Evolutionary conservation across 2,888 invertebrate genomes (phyloP).

Genomic region (Junonia oenone): DNA sequence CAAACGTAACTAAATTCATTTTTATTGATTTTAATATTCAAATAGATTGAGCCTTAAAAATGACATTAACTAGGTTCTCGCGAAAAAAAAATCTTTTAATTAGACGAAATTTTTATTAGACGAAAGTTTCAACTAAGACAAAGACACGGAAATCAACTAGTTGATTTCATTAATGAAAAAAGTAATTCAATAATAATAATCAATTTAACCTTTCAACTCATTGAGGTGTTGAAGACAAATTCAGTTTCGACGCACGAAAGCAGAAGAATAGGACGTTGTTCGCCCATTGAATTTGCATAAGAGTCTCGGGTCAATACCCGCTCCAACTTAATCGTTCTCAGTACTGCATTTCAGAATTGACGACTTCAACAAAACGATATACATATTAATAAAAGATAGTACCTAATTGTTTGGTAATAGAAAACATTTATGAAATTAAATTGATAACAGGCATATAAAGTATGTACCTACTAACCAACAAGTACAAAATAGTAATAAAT

Average conservation of each 20-base stretch:
- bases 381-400: not conserved
- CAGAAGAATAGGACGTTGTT: slow-evolving; percentile 57
- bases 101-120: too few species aligned
- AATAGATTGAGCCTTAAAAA: too few species aligned
- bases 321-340: slow-evolving; percentile 7
- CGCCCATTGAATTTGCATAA: slow-evolving; percentile 61
- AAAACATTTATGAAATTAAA: not conserved
- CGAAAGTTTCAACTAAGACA: too few species aligned
- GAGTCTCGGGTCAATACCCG: slow-evolving; percentile 58
- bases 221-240: slow-evolving; percentile 26
- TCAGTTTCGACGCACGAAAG: slow-evolving; percentile 43
- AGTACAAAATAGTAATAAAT: not conserved
- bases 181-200: not conserved
- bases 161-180: too few species aligned
- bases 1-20: too few species aligned
- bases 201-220: not conserved
- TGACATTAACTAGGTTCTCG: too few species aligned
- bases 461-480: not conserved
- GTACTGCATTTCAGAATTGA: not conserved
- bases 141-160: too few species aligned
- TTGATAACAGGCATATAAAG: not conserved
- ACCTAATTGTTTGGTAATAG: not conserved
- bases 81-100: too few species aligned
- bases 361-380: not conserved
- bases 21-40: too few species aligned